phyloP scores from a whole-genome alignment of 2,113 vertebrate genomes.

The Elgaria multicarinata region DNA sequence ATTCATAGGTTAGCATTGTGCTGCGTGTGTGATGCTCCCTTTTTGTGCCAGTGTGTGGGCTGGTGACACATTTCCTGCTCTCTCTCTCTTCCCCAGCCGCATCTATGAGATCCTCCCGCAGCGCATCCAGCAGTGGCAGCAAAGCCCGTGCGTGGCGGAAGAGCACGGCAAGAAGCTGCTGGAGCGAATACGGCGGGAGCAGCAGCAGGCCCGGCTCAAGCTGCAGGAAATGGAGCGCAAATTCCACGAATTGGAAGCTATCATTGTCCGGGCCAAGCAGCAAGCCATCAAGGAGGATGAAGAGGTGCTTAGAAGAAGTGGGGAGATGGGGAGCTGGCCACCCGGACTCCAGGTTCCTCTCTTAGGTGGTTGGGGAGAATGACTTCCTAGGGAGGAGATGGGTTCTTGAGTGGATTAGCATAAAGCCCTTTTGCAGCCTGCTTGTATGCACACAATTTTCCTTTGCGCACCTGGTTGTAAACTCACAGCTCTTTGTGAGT shows the following conservation, averaged over 20 bases:
- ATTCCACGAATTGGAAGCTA: slow-evolving; percentile 93
- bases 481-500: not conserved
- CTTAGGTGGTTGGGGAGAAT: not conserved
- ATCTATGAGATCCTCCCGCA: slow-evolving; percentile 97
- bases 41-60: not conserved
- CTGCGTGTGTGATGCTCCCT: not conserved
- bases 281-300: slow-evolving; percentile 93
- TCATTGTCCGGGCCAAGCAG: slow-evolving; percentile 94
- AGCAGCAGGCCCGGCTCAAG: slow-evolving; percentile 90
- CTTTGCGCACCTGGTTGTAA: not conserved
- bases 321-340: accelerated
- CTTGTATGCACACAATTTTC: not conserved
- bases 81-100: slow-evolving; percentile 74
- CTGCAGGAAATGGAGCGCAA: slow-evolving; percentile 95
- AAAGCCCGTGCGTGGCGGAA: slow-evolving; percentile 94
- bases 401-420: not conserved
- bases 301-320: slow-evolving; percentile 79
- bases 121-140: slow-evolving; percentile 97
- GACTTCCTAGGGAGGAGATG: not conserved
- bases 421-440: not conserved
- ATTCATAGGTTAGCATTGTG: not conserved
- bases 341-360: accelerated
- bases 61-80: not conserved
- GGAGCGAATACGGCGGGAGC: slow-evolving; percentile 91
- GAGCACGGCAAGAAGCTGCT: slow-evolving; percentile 94